phyloP scores from a whole-genome alignment of 2,113 vertebrate species.

The Ancistrus triradiatus region DNA sequence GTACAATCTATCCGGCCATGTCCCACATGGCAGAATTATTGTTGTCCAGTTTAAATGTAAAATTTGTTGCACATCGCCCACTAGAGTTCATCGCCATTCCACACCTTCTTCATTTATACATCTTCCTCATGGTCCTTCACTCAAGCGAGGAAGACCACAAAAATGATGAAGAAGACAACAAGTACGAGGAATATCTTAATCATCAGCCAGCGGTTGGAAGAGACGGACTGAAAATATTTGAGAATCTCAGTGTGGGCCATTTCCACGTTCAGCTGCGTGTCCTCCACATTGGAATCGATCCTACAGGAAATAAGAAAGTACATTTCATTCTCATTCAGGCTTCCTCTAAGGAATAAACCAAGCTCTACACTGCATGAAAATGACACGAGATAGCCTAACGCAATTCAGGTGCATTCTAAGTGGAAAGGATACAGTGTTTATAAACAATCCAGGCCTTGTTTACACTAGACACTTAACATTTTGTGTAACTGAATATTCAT shows the following conservation, averaged over 20 bases:
- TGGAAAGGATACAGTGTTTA: too few relatives aligned
- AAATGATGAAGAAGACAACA: slow-evolving; percentile 88
- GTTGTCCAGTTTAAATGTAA: slow-evolving; percentile 11
- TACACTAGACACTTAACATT: too few relatives aligned
- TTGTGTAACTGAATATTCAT: too few relatives aligned
- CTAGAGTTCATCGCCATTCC: slow-evolving; percentile 7
- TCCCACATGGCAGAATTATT: slow-evolving; percentile 15
- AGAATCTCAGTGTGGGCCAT: slow-evolving; percentile 86
- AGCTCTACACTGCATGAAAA: too few relatives aligned
- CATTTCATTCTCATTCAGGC: too few relatives aligned
- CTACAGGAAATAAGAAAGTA: slow-evolving; percentile 51
- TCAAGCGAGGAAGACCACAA: slow-evolving; percentile 91
- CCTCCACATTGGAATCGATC: slow-evolving; percentile 87
- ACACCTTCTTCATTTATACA: slow-evolving; percentile 9
- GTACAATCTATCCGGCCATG: slow-evolving; percentile 3
- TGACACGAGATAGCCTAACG: too few relatives aligned
- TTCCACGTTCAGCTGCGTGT: slow-evolving; percentile 87
- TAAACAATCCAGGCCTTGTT: too few relatives aligned
- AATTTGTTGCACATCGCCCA: slow-evolving; percentile 44
- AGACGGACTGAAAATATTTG: slow-evolving; percentile 91
- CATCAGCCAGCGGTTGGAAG: slow-evolving; percentile 94
- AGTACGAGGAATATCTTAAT: slow-evolving; percentile 95
- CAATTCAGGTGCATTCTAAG: too few relatives aligned
- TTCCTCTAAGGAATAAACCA: not conserved
- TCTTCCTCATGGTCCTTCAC: not conserved